Percentiles rank a stretch among this genome's conserved stretches.
These are phyloP conservation scores for Lordiphosa collinella DNA, from an alignment of 1,140 invertebrate genomes.

Conservation along the genomic window DNA sequence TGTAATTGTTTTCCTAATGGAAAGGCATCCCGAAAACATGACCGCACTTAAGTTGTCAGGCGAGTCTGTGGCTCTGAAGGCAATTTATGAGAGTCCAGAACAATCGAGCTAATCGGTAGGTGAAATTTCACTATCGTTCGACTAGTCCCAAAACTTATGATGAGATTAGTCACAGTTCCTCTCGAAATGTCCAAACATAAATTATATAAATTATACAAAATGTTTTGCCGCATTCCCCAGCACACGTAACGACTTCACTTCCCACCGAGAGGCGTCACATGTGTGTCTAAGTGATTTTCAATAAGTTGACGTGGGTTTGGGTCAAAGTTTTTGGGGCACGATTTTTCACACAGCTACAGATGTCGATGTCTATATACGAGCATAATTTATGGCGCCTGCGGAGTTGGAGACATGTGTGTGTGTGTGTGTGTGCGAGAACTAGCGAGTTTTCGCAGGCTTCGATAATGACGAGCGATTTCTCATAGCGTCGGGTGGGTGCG, in stretches of 20 bases:
- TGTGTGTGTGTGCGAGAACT: conserved; percentile 20
- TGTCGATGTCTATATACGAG: conserved; percentile 58
- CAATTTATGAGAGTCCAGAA: conserved; percentile 38
- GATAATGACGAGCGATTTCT: conserved; percentile 77
- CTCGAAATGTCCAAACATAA: conserved; percentile 8
- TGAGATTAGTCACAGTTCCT: background rate
- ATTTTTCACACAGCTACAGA: conserved; percentile 74
- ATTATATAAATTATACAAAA: conserved; percentile 14
- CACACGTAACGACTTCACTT: conserved; percentile 49
- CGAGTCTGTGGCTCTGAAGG: conserved; percentile 27
- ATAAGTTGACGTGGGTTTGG: conserved; percentile 56
- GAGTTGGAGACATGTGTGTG: conserved; percentile 20
- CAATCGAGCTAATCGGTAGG: conserved; percentile 3
- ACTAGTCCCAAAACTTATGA: conserved; percentile 1
- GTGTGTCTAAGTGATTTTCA: conserved; percentile 77
- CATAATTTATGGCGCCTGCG: conserved; percentile 65
- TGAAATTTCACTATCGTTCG: background rate
- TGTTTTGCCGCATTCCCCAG: conserved; percentile 9
- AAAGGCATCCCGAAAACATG: conserved; percentile 38
- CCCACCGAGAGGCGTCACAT: conserved; percentile 52
- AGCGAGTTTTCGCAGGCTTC: conserved; percentile 68
- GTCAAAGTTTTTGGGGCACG: conserved; percentile 74
- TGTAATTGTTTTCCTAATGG: conserved; percentile 57
- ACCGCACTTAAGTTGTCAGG: conserved; percentile 54
- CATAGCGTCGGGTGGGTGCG: conserved; percentile 35